Base-by-base conservation (phyloP, 2,888 invertebrate species). In the Agonopterix heracliana region DNA sequence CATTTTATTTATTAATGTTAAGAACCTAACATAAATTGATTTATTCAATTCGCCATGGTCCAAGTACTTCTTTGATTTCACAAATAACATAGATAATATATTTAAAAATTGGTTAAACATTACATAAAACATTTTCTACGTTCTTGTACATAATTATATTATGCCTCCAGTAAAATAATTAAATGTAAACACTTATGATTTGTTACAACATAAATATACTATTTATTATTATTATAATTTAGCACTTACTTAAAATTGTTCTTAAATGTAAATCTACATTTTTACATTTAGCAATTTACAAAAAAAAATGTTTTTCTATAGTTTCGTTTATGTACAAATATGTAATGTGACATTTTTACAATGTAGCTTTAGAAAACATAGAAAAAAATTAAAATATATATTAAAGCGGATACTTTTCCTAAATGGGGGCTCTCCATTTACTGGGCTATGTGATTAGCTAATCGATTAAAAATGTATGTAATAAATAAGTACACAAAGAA, bases 341-440 rank as follows among this genome's bases (percentile, higher is more conserved):
- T 26, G 26, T 26, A 5, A 26, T 26, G 5, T 5, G 26, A 7
- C 7, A 5, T 26, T 26, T 26, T 5, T 26, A 26, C 5, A 26
- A 7, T 26, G 26, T 26, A 3, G 7, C 5, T 26, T 26, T 17
- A 17, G 17, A 3, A 26, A 5, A 26, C 26, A 5, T 26, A 7
- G 1, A 7, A 26, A 26, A 26, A 5, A 26, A 38, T 14, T 14
- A 41, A 12, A 41, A 41, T 41, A 41, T 5, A 41, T 1, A 35
- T 34, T 26, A 26, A 9, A 42, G 1, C 47, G 56, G 66, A 73
- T 78, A 81, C 81, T 80, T 81, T 79, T 76, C 57, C 64, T 66
- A 71, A 85, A 85, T 82, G 85, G 77, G 86, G 87, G 87, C 87
- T 86, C 87, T 54, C 78, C 85, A 83, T 82, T 79, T 69, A 49